Base-by-base conservation (phyloP, 2,888 invertebrate genomes). In the Ormyrus labotus region DNA sequence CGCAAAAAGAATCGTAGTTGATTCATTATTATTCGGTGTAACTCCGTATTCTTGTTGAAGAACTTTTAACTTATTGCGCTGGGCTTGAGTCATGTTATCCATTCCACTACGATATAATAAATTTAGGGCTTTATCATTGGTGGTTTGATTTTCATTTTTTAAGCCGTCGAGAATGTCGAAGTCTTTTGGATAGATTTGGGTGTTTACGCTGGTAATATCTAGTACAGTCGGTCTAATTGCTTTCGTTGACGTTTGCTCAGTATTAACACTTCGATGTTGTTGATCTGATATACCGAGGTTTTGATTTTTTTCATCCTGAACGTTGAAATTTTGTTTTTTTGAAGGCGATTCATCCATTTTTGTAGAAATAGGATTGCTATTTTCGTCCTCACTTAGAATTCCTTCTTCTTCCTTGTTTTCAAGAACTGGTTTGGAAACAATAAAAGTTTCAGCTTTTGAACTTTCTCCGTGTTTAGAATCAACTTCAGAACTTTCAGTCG, bases 51-150 rank as follows among this genome's bases (percentile, higher is more conserved):
- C 82, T 0, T 93, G 92, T 5, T 93, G 92, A 77, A 95, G 87
- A 1, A 95, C 92, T 88, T 92, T 94, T 34, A 93, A 86, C 87
- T 93, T 94, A 85, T 95, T 95, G 70, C 91, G 88, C 82, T 94
- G 90, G 0, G 94, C 94, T 77, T 93, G 93, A 11, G 92, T 93
- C 78, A 94, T 92, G 2, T 93, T 92, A 3, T 92, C 91, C 0
- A 86, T 84, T 70, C 86, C 81, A 86, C 5, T 72, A 47, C 72
- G 84, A 73, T 78, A 80, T 73, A 69, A 85, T 67, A 57, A 48
- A 68, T 69, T 57, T 5, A 63, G 4, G 2, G 70, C 13, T 61
- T 50, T 65, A 34, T 34, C 34, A 4, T 34, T 34, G 34, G 34
- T 34, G 34, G 34, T 34, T 34, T 34, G 34, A 34, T 34, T 34